Evolutionary conservation across 2,888 invertebrate genomes (phyloP).

Genomic region (Rhyacophila evoluta): DNA sequence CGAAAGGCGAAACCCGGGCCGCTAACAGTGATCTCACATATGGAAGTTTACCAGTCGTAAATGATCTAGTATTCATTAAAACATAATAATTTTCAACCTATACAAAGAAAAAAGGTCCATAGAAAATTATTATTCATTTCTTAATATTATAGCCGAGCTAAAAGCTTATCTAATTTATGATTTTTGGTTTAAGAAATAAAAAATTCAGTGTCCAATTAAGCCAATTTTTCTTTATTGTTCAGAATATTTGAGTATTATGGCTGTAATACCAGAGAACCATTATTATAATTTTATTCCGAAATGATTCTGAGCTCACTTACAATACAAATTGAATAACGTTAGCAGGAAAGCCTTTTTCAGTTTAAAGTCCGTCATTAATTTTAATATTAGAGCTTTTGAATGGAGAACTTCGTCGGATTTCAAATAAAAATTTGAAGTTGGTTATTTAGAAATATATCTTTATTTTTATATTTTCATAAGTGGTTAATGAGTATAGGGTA

Average conservation of each 20-base stretch:
- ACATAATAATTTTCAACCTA: too few species aligned
- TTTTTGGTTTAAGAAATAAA: too few species aligned
- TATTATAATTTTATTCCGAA: not conserved
- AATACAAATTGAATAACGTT: not conserved
- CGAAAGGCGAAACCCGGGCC: too few species aligned
- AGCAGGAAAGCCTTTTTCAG: not conserved
- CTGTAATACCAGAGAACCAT: not conserved
- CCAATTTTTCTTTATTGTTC: not conserved
- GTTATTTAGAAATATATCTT: not conserved
- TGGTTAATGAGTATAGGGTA: too few species aligned
- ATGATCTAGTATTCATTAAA: too few species aligned
- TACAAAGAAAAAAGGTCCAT: too few species aligned
- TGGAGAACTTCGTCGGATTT: not conserved
- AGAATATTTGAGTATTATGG: not conserved
- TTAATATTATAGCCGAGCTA: too few species aligned
- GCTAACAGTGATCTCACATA: too few species aligned
- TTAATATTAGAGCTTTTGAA: not conserved
- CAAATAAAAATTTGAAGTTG: not conserved
- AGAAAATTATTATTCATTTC: too few species aligned
- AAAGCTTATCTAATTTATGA: too few species aligned
- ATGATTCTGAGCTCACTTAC: not conserved
- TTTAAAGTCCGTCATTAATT: conserved; percentile 5
- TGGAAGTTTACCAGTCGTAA: too few species aligned
- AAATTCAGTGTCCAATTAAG: too few species aligned
- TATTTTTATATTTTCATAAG: not conserved